Conservation (phyloP, 2,888 invertebrate species). For the Schizotus pectinicornis region DNA sequence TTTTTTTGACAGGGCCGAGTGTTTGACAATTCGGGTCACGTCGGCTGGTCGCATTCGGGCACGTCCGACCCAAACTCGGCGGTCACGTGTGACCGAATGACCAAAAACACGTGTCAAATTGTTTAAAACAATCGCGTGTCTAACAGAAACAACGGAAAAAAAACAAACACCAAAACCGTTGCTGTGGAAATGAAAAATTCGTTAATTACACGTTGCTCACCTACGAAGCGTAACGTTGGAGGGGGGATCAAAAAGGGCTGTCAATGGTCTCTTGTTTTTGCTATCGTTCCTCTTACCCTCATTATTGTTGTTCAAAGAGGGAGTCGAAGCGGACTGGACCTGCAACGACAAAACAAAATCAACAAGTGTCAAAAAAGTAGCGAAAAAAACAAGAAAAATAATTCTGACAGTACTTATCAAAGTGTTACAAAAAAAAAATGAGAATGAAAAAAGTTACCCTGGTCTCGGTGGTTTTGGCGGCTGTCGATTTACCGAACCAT, state of each 20-base stretch:
- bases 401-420: too few species aligned
- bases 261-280: conserved; percentile 10
- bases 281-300: conserved; percentile 4
- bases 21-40: too few species aligned
- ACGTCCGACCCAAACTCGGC: too few species aligned
- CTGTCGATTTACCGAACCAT: conserved; percentile 12
- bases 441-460: conserved; percentile 1
- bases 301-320: conserved; percentile 15
- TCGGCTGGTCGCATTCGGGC: too few species aligned
- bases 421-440: too few species aligned
- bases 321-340: conserved; percentile 11
- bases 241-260: neutral
- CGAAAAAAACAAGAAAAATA: too few species aligned
- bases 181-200: neutral
- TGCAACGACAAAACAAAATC: neutral
- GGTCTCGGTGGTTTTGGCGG: neutral
- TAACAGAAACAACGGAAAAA: too few species aligned
- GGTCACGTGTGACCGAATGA: too few species aligned
- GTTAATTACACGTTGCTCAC: conserved; percentile 3
- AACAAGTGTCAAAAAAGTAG: too few species aligned
- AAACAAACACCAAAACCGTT: neutral
- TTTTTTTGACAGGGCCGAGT: too few species aligned
- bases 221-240: conserved; percentile 11
- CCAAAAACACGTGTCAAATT: too few species aligned
- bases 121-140: too few species aligned